Evolutionary conservation across 2,113 vertebrate species (phyloP).

Genomic region (Ptilorrhoa leucosticta): DNA sequence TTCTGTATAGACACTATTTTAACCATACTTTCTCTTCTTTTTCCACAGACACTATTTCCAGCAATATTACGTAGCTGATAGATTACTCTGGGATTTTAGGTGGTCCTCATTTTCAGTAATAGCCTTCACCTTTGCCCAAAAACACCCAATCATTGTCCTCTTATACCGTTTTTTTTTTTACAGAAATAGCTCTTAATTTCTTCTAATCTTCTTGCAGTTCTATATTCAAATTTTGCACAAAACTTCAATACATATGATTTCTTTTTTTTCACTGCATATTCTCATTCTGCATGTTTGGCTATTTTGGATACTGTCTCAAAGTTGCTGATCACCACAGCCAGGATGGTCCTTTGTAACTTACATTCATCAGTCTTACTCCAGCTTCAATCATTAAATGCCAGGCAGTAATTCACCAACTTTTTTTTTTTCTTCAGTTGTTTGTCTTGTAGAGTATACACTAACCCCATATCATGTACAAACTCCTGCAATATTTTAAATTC

Average conservation of each 20-base stretch:
- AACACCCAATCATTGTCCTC: background rate
- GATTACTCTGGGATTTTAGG: background rate
- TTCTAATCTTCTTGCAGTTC: background rate
- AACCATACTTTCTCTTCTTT: background rate
- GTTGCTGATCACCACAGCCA: background rate
- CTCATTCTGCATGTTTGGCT: background rate
- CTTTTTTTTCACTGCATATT: background rate
- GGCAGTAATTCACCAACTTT: background rate
- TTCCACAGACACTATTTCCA: background rate
- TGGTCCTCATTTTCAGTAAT: background rate
- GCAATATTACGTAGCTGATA: slow-evolving; percentile 3
- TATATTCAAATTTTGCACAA: background rate
- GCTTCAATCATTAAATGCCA: background rate
- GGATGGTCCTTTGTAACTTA: background rate
- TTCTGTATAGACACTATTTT: background rate
- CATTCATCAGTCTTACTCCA: background rate
- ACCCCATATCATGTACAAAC: background rate
- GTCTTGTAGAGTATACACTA: background rate
- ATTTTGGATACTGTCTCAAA: background rate
- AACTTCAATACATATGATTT: background rate
- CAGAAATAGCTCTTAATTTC: background rate
- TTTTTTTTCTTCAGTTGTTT: background rate
- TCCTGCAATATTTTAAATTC: background rate
- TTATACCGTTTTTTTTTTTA: background rate
- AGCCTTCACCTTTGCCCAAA: background rate